A percentile compares a stretch with the other conserved stretches of the same genome.
Evolutionary conservation across 2,888 invertebrate species (phyloP).

Genomic region (Epirrhoe tristata): DNA sequence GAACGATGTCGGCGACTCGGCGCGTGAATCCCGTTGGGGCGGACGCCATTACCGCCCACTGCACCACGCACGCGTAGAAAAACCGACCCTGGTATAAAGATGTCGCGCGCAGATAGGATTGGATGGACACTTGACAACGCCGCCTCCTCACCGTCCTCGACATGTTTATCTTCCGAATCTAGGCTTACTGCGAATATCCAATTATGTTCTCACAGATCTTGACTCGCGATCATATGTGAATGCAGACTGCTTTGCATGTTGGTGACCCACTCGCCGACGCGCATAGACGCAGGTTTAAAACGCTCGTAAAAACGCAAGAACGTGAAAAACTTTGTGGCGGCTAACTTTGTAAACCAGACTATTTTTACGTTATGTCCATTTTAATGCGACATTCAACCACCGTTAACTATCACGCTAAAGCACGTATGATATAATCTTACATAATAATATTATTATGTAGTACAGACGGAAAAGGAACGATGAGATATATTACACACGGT

Average conservation of each 20-base stretch:
- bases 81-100: slow-evolving; percentile 76
- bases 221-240: slow-evolving; percentile 63
- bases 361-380: slow-evolving; percentile 66
- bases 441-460: slow-evolving; percentile 43
- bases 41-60: slow-evolving; percentile 82
- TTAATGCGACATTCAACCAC: slow-evolving; percentile 68
- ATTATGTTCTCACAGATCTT: slow-evolving; percentile 70
- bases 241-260: slow-evolving; percentile 64
- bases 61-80: slow-evolving; percentile 77
- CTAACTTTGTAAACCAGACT: slow-evolving; percentile 60
- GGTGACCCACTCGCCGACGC: slow-evolving; percentile 52
- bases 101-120: slow-evolving; percentile 76
- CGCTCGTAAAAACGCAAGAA: slow-evolving; percentile 63
- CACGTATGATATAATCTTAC: slow-evolving; percentile 57
- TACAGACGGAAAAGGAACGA: slow-evolving; percentile 11
- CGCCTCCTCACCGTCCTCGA: slow-evolving; percentile 62
- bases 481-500: slow-evolving; percentile 36
- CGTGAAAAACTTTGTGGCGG: slow-evolving; percentile 55
- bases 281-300: slow-evolving; percentile 57
- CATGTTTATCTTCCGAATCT: slow-evolving; percentile 66
- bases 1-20: slow-evolving; percentile 80
- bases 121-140: slow-evolving; percentile 74
- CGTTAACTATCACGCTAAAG: slow-evolving; percentile 58
- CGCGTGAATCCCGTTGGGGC: slow-evolving; percentile 81
- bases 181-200: slow-evolving; percentile 70